A percentile compares a stretch with the other conserved stretches of the same genome.
These are phyloP conservation scores for Cichladusa arquata DNA, from an alignment of 2,113 vertebrate species.

Conservation along the genomic window DNA sequence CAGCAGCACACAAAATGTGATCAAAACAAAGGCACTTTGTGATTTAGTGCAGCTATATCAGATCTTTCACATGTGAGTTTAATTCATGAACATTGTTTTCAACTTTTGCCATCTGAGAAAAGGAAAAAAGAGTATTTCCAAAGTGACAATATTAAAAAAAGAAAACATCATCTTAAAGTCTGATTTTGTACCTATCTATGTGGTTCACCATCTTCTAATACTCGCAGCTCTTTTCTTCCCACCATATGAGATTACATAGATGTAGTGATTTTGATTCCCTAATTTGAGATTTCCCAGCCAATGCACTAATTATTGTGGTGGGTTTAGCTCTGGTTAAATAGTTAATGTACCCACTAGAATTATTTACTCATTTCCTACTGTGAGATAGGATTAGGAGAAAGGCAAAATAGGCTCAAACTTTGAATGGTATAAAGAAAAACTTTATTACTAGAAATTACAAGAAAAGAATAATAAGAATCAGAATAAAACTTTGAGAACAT, in stretches of 20 bases:
- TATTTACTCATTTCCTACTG: no score
- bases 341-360: no score
- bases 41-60: not conserved
- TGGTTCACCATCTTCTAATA: not conserved
- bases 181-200: not conserved
- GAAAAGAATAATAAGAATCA: no score
- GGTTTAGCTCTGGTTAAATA: no score
- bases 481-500: no score
- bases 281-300: no score
- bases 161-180: not conserved
- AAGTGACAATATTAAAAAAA: not conserved
- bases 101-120: not conserved
- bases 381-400: no score
- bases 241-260: not conserved
- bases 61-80: not conserved
- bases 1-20: not conserved
- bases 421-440: no score
- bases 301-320: no score
- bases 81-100: not conserved
- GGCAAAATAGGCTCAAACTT: no score
- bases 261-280: no score
- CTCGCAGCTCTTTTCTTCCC: not conserved
- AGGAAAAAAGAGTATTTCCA: not conserved
- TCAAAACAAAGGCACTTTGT: not conserved
- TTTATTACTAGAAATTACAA: no score